Percentiles rank a stretch among this genome's conserved stretches.
phyloP scores from a whole-genome alignment of 37 sponge, comb jelly and placozoan genomes.

The Halisarca cf. caerulea region DNA sequence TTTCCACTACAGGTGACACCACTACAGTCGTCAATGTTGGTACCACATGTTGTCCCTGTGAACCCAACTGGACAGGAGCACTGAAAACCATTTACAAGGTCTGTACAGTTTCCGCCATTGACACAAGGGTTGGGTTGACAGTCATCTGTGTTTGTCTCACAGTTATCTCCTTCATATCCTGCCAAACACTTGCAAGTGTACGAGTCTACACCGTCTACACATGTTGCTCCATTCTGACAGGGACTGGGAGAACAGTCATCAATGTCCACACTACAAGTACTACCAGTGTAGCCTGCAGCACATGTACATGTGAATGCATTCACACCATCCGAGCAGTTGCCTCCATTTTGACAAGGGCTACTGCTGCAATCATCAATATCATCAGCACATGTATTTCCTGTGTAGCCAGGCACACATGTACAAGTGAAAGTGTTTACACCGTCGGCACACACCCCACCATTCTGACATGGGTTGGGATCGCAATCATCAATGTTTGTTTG shows the following conservation, averaged over 20 bases:
- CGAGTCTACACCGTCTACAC: constrained; percentile 9
- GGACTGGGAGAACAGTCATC: constrained; percentile 15
- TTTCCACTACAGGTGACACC: neutral
- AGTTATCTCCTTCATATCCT: neutral
- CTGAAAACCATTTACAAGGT: constrained; percentile 4
- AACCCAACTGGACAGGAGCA: constrained; percentile 45
- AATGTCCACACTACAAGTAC: constrained; percentile 16
- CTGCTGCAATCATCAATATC: constrained; percentile 14
- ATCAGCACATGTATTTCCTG: constrained; percentile 12
- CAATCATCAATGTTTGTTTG: constrained; percentile 8
- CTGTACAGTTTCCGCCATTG: constrained; percentile 40
- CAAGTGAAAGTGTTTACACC: constrained; percentile 17
- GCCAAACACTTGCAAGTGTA: neutral
- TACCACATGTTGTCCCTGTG: constrained; percentile 31
- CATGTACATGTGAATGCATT: constrained; percentile 2
- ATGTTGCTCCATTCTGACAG: constrained; percentile 39
- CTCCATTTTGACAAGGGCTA: neutral
- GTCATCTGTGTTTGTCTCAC: constrained; percentile 25
- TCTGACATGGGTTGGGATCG: constrained; percentile 1
- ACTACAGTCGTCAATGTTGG: constrained; percentile 21
- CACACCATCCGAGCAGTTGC: neutral
- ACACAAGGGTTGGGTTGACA: constrained; percentile 22
- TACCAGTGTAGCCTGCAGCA: constrained; percentile 19
- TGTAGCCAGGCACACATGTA: constrained; percentile 11
- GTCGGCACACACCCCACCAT: constrained; percentile 14